Conservation (phyloP, 2,888 invertebrate species). For the Ichneumoninae sp. region DNA sequence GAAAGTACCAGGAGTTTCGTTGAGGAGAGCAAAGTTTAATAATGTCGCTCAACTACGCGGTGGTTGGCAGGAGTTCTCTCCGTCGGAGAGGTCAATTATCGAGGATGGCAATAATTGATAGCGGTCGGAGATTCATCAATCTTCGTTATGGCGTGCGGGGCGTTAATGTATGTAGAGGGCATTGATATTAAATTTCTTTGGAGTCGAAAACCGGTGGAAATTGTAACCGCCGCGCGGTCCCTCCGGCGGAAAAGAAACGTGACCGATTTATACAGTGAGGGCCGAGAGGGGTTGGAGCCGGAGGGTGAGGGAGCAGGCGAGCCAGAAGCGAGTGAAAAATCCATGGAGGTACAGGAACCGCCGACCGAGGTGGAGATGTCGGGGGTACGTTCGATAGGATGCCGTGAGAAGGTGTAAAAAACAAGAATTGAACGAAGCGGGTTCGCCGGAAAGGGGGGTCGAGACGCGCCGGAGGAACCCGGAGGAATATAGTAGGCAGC, state of each 20-base stretch:
- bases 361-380: conserved; percentile 20
- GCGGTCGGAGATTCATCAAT: not conserved
- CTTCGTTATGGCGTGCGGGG: not conserved
- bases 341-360: not conserved
- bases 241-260: not conserved
- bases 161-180: not conserved
- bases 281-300: not conserved
- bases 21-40: conserved; percentile 5
- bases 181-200: conserved; percentile 1
- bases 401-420: conserved; percentile 51
- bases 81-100: not conserved
- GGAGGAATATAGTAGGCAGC: conserved; percentile 69
- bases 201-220: not conserved
- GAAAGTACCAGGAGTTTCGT: not conserved
- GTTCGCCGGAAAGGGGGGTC: conserved; percentile 19
- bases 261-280: conserved; percentile 7
- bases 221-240: not conserved
- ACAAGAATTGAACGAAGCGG: conserved; percentile 61
- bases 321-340: conserved; percentile 56
- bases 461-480: conserved; percentile 30
- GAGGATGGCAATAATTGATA: conserved; percentile 1
- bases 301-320: not conserved
- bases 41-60: not conserved
- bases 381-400: conserved; percentile 57
- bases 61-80: not conserved